Evolutionary conservation across 1,140 invertebrate genomes (phyloP).

Genomic region (Piezodorus guildinii): DNA sequence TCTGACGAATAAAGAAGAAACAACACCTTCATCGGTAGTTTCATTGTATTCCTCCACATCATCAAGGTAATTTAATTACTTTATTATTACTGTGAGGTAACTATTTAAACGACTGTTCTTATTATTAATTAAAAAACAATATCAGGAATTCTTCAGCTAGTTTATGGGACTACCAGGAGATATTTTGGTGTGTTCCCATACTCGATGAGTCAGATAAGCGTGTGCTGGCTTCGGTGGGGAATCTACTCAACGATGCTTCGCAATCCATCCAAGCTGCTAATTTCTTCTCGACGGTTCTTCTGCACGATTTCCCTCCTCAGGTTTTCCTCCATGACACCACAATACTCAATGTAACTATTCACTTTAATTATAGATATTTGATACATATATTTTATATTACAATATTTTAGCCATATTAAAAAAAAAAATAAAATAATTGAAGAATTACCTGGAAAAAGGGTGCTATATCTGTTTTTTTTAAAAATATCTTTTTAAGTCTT

Average conservation of each 20-base stretch:
- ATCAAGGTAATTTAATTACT: background rate
- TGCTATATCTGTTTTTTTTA: too few species aligned
- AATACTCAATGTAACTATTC: conserved; percentile 16
- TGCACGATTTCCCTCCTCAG: conserved; percentile 23
- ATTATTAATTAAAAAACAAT: background rate
- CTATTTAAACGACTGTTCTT: background rate
- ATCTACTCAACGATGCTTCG: conserved; percentile 5
- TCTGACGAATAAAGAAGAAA: background rate
- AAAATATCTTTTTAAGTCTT: too few species aligned
- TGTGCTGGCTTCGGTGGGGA: conserved; percentile 9
- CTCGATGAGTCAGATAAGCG: conserved; percentile 16
- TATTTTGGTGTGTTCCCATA: background rate
- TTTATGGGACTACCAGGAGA: background rate
- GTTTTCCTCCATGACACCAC: conserved; percentile 17
- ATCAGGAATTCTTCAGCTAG: too few species aligned
- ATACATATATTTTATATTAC: too few species aligned
- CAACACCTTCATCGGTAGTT: background rate
- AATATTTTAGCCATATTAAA: too few species aligned
- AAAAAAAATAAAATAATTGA: too few species aligned
- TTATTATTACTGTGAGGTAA: background rate
- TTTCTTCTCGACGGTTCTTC: conserved; percentile 19
- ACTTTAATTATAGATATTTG: too few species aligned
- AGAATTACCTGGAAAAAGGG: too few species aligned
- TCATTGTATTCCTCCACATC: background rate
- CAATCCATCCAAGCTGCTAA: conserved; percentile 17